Conservation (phyloP, 2,888 invertebrate genomes). For the Leucania comma region DNA sequence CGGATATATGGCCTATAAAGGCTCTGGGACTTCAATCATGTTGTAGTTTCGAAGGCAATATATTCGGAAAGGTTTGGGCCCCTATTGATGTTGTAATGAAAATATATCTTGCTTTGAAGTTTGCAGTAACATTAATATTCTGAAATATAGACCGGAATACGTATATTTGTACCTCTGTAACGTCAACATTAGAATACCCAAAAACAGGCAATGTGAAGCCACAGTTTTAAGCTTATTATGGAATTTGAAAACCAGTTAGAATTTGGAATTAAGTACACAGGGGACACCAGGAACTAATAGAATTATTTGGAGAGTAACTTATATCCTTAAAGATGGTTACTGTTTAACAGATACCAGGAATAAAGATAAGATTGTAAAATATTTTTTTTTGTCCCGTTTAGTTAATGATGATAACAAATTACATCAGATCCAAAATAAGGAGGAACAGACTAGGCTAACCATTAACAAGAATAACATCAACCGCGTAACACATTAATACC, state of each 20-base stretch:
- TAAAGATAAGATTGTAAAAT: too few species aligned
- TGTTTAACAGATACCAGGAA: too few species aligned
- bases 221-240: neutral
- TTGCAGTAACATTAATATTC: neutral
- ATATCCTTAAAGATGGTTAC: too few species aligned
- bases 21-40: conserved; percentile 35
- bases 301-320: neutral
- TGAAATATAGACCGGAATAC: neutral
- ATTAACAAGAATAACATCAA: conserved; percentile 24
- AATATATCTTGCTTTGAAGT: conserved; percentile 32
- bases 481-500: conserved; percentile 1
- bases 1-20: conserved; percentile 47
- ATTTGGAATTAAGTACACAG: neutral
- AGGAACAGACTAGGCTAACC: neutral
- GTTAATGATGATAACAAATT: too few species aligned
- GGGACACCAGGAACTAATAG: neutral
- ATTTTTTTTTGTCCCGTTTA: too few species aligned
- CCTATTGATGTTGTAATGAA: conserved; percentile 1
- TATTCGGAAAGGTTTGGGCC: conserved; percentile 18
- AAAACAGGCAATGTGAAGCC: conserved; percentile 12
- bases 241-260: conserved; percentile 1
- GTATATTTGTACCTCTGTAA: neutral
- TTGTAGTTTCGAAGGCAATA: conserved; percentile 19
- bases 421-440: neutral
- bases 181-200: neutral